Percentiles rank a stretch among this genome's conserved stretches.
phyloP scores from a whole-genome alignment of 2,888 invertebrate species.

The Ochropleura leucogaster region DNA sequence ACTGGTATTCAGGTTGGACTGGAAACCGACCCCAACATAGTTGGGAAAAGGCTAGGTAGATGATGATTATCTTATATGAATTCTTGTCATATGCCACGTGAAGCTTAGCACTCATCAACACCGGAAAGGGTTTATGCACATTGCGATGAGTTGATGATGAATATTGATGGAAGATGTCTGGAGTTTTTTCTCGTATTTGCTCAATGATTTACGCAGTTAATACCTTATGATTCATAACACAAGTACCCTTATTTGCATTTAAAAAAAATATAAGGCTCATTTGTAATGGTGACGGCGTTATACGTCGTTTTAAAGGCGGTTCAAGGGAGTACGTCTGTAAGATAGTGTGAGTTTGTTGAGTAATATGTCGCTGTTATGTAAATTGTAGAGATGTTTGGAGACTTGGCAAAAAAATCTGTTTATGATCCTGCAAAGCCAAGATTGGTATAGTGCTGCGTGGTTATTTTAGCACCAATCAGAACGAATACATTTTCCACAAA shows the following conservation, averaged over 20 bases:
- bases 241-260: conserved; percentile 49
- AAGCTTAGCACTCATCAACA: conserved; percentile 3
- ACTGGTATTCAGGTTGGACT: no score
- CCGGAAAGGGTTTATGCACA: conserved; percentile 54
- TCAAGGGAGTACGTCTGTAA: conserved; percentile 55
- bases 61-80: background rate
- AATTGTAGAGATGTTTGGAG: conserved; percentile 17
- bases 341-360: conserved; percentile 5
- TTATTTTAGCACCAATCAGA: no score
- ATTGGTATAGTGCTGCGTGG: no score
- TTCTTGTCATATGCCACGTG: conserved; percentile 27
- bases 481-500: no score
- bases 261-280: conserved; percentile 50
- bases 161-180: conserved; percentile 51
- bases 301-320: conserved; percentile 27
- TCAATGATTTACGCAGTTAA: conserved; percentile 60
- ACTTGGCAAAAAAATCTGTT: conserved; percentile 3
- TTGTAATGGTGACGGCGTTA: background rate
- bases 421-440: background rate
- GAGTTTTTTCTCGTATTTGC: conserved; percentile 39
- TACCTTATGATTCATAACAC: conserved; percentile 44
- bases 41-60: no score
- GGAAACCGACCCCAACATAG: no score
- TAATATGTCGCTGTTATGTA: conserved; percentile 23
- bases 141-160: conserved; percentile 33